Conservation (phyloP, 2,888 invertebrate species). For the Argyra leucocephala region DNA sequence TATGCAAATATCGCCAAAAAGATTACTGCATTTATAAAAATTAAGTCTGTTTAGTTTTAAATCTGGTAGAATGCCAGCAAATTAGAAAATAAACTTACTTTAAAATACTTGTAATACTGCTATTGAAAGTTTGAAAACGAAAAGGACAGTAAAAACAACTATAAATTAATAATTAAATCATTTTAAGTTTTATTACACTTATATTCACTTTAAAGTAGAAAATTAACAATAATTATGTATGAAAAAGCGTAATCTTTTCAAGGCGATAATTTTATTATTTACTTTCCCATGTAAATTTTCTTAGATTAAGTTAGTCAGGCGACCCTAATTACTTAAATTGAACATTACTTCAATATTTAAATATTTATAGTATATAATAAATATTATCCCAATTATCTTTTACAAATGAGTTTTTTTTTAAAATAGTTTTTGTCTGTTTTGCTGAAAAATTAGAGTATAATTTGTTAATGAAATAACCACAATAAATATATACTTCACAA, state of each 20-base stretch:
- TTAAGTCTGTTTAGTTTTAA: background rate
- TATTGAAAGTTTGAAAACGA: too few species aligned
- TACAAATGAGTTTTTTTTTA: background rate
- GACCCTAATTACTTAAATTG: background rate
- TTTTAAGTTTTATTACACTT: too few species aligned
- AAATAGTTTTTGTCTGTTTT: background rate
- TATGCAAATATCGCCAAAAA: background rate
- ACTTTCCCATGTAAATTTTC: background rate
- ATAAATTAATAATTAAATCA: too few species aligned
- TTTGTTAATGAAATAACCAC: background rate
- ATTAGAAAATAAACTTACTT: too few species aligned
- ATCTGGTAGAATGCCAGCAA: too few species aligned
- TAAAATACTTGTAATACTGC: too few species aligned
- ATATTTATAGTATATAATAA: constrained; percentile 6
- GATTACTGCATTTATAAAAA: background rate
- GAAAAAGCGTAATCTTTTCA: background rate
- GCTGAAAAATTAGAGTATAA: background rate
- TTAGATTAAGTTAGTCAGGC: background rate
- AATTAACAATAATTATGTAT: too few species aligned
- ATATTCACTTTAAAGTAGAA: too few species aligned
- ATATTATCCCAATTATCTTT: background rate
- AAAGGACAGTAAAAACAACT: too few species aligned
- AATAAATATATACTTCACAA: background rate
- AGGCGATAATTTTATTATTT: background rate
- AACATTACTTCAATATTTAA: background rate